phyloP scores from a whole-genome alignment of 2,888 invertebrate species.

The Caenorhabditis drosophilae region DNA sequence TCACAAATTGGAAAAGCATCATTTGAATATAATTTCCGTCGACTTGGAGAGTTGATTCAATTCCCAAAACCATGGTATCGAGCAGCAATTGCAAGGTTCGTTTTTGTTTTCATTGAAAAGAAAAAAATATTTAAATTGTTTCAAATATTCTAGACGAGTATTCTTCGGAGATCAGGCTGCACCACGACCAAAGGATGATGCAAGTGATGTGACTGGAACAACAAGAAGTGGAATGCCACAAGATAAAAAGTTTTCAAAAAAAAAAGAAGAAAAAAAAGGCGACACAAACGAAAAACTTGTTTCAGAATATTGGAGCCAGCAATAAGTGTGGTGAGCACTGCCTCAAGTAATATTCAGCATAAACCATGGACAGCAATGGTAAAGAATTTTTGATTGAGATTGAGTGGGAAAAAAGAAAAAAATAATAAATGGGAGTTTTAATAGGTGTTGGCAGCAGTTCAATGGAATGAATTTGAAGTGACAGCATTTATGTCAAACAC shows the following conservation, averaged over 20 bases:
- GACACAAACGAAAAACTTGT: too few relatives aligned
- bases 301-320: constrained; percentile 9
- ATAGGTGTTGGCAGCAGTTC: constrained; percentile 93
- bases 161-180: constrained; percentile 82
- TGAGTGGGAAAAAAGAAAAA: too few relatives aligned
- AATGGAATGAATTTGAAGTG: constrained; percentile 92
- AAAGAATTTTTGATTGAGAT: neutral
- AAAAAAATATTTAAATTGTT: neutral
- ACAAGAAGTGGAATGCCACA: constrained; percentile 73
- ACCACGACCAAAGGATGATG: constrained; percentile 19
- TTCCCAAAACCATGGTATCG: constrained; percentile 95
- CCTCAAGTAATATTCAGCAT: constrained; percentile 13
- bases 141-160: constrained; percentile 77
- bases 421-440: too few relatives aligned
- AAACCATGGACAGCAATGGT: constrained; percentile 33
- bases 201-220: constrained; percentile 24
- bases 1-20: constrained; percentile 71
- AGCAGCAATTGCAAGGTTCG: constrained; percentile 78
- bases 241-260: too few relatives aligned
- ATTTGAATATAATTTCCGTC: constrained; percentile 97
- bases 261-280: too few relatives aligned
- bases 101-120: too few relatives aligned
- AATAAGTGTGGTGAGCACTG: constrained; percentile 13
- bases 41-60: constrained; percentile 92
- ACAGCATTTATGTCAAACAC: constrained; percentile 99